phyloP scores from a whole-genome alignment of 1,140 invertebrate genomes.

The Paracyclopina nana region DNA sequence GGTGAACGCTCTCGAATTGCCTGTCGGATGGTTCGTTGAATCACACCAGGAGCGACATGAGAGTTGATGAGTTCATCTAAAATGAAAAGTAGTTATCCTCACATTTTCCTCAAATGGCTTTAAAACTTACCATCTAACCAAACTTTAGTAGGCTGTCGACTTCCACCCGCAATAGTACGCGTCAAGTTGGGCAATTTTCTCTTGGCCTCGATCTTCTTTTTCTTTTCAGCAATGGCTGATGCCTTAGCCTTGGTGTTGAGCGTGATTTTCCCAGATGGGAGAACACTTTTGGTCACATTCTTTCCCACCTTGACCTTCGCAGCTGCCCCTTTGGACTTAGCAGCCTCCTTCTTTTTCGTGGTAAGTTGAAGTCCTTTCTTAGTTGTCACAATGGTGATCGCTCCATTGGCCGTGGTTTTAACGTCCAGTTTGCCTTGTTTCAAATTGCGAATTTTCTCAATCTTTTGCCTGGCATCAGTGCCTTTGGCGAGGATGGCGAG shows the following conservation, averaged over 20 bases:
- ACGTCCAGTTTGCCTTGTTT: constrained; percentile 9
- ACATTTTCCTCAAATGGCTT: too few relatives aligned
- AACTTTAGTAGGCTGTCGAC: too few relatives aligned
- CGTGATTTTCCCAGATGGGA: too few relatives aligned
- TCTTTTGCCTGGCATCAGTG: constrained; percentile 3
- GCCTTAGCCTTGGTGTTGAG: too few relatives aligned
- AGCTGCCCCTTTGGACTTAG: not conserved
- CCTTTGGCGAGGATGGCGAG: not conserved
- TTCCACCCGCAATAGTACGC: too few relatives aligned
- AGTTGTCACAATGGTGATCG: constrained; percentile 1
- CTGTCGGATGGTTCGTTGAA: constrained; percentile 4
- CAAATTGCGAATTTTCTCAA: constrained; percentile 9
- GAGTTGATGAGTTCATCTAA: constrained; percentile 5
- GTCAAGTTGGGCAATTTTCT: too few relatives aligned
- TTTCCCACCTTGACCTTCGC: not conserved
- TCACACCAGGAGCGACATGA: not conserved
- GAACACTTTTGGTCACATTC: too few relatives aligned
- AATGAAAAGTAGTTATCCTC: too few relatives aligned
- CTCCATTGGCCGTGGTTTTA: constrained; percentile 4
- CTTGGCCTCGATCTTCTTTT: too few relatives aligned
- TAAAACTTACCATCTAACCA: too few relatives aligned
- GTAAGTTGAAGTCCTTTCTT: not conserved
- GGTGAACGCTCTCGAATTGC: too few relatives aligned
- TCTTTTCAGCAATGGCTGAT: too few relatives aligned
- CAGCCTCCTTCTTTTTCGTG: not conserved